Evolutionary conservation across 2,888 invertebrate genomes (phyloP).

Genomic region (Trissoscelio sp.): DNA sequence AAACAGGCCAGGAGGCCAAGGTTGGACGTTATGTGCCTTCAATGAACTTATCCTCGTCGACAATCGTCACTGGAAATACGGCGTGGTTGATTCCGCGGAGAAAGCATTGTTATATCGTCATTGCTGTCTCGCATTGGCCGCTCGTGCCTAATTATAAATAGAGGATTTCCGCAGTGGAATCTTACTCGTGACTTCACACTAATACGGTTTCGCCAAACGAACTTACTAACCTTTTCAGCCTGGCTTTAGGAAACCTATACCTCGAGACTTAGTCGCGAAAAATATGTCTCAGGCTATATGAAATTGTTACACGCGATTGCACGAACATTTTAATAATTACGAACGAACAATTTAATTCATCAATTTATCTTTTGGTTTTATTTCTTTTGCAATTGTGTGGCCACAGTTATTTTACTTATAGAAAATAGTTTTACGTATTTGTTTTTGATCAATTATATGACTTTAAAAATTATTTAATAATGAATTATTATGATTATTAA

Average conservation of each 20-base stretch:
- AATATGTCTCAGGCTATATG: slow-evolving; percentile 20
- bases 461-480: too few species aligned
- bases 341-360: background rate
- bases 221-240: slow-evolving; percentile 53
- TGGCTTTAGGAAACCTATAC: slow-evolving; percentile 40
- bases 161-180: slow-evolving; percentile 49
- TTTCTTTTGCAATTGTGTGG: background rate
- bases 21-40: slow-evolving; percentile 67
- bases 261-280: slow-evolving; percentile 34
- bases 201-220: slow-evolving; percentile 55
- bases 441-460: too few species aligned
- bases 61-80: slow-evolving; percentile 43
- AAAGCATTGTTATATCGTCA: slow-evolving; percentile 22
- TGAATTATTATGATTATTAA: too few species aligned
- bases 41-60: slow-evolving; percentile 63
- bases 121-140: slow-evolving; percentile 17
- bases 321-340: slow-evolving; percentile 24
- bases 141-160: slow-evolving; percentile 54
- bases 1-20: slow-evolving; percentile 80
- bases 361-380: background rate
- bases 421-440: too few species aligned
- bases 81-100: slow-evolving; percentile 35
- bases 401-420: too few species aligned
- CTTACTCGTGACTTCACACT: slow-evolving; percentile 41
- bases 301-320: slow-evolving; percentile 39